phyloP scores from a whole-genome alignment of 2,888 invertebrate genomes.

The Bursaphelenchus okinawaensis region DNA sequence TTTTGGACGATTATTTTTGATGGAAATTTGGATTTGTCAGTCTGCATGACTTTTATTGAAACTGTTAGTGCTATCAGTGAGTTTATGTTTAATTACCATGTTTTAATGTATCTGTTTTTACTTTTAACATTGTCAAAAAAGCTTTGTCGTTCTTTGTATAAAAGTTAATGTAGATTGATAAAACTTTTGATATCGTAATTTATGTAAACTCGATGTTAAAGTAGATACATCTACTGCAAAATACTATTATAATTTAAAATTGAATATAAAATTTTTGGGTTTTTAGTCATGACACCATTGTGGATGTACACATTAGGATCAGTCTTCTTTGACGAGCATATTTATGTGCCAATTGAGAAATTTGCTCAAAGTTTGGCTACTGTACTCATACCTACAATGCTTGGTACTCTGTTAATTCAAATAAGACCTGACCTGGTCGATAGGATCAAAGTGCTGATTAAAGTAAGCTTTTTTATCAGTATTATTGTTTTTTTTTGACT shows the following conservation, averaged over 20 bases:
- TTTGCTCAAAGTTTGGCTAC: conserved; percentile 67
- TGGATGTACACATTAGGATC: conserved; percentile 84
- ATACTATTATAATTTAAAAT: no score
- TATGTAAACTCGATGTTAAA: no score
- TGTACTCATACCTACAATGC: conserved; percentile 70
- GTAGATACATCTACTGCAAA: no score
- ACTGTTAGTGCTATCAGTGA: conserved; percentile 78
- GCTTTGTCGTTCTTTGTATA: no score
- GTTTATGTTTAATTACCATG: no score
- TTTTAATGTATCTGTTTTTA: no score
- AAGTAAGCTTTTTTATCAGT: conserved; percentile 79
- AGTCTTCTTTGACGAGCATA: conserved; percentile 68
- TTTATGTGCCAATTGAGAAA: conserved; percentile 63
- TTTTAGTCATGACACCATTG: conserved; percentile 75
- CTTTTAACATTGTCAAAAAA: no score
- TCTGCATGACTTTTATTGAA: conserved; percentile 85
- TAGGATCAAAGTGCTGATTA: conserved; percentile 73
- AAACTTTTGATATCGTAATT: background rate
- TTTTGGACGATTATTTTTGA: conserved; percentile 84
- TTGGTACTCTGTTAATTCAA: conserved; percentile 59
- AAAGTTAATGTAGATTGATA: no score
- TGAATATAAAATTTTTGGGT: conserved; percentile 3
- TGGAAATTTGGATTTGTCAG: conserved; percentile 82
- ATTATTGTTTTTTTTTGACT: no score
- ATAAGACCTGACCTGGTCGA: conserved; percentile 68